Base-by-base conservation (phyloP, 2,113 vertebrate species). In the Syrrhaptes paradoxus region DNA sequence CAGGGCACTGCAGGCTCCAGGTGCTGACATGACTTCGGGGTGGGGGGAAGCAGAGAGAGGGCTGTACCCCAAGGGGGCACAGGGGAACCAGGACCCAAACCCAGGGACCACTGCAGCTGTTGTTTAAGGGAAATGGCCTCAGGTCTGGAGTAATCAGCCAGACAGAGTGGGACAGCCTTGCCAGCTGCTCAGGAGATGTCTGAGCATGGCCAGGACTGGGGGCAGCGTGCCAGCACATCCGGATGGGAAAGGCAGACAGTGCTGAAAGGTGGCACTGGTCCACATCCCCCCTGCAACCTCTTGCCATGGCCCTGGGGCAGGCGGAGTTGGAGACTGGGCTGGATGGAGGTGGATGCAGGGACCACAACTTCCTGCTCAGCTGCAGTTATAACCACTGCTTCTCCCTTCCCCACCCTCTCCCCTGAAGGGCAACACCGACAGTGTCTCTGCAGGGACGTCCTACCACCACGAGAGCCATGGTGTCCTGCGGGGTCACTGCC, bases 21-120 rank as follows among this genome's bases (percentile, higher is more conserved):
- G 38, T 65, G 19, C 84, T 38, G 25, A 28, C 1, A 2, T 36
- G 36, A 70, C 21, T 89, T 38, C 25, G 51, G 22, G 34, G 34
- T 0, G 1, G n/a, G 3, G 15, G 17, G 17, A 87, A 20, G 68
- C 0, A 0, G 59, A 80, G 38, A 77, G 8, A 17, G 7, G 9
- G 34, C 10, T 0, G 0, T 68, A 62, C 11, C 17, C 52, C 8
- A 6, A 57, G 5, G 18, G 43, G 16, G 4, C 28, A 85, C 22
- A 55, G 41, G 20, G 57, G 21, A 85, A 43, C 13, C 52, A 67
- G 43, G 41, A 43, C 34, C 13, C 51, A 84, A 68, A 38, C 4
- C 4, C 48, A 74, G 29, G 19, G 0, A 1, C 31, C 63, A 31
- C 49, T 25, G 20, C 18, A 74, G 38, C 34, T 1, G 4, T 7